A percentile compares a stretch with the other conserved stretches of the same genome.
Evolutionary conservation across 2,797 vertebrate genomes (phyloP).

Genomic region (Sphaeramia orbicularis): DNA sequence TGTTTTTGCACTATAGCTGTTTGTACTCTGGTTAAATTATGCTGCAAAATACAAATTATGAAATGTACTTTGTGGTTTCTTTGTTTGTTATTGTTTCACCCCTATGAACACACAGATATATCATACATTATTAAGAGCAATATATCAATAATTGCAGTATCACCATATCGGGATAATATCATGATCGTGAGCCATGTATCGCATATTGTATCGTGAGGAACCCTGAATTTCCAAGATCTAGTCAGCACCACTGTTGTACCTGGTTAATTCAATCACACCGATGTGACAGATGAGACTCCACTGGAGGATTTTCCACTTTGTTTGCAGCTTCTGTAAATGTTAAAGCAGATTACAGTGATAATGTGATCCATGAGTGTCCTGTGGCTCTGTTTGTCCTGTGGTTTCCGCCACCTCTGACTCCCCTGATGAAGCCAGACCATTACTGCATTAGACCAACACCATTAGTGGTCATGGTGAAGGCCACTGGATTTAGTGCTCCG

Average conservation of each 20-base stretch:
- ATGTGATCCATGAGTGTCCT: background rate
- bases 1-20: too few species aligned
- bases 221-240: too few species aligned
- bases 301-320: background rate
- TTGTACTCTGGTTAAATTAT: too few species aligned
- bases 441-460: slow-evolving; percentile 23
- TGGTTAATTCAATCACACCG: slow-evolving; percentile 1
- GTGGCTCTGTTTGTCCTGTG: background rate
- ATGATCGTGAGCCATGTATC: too few species aligned
- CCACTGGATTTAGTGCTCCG: slow-evolving; percentile 5
- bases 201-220: too few species aligned
- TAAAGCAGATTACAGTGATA: background rate
- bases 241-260: background rate
- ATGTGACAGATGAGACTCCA: background rate
- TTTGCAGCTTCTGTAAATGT: background rate
- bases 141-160: too few species aligned
- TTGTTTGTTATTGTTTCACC: too few species aligned
- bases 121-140: too few species aligned
- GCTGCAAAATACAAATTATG: too few species aligned
- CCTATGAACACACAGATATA: too few species aligned
- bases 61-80: too few species aligned
- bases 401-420: slow-evolving; percentile 6
- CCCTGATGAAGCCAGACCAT: slow-evolving; percentile 8
- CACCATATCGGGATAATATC: too few species aligned
- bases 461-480: slow-evolving; percentile 18